phyloP scores from a whole-genome alignment of 1,140 invertebrate genomes.

The Danaus plexippus region DNA sequence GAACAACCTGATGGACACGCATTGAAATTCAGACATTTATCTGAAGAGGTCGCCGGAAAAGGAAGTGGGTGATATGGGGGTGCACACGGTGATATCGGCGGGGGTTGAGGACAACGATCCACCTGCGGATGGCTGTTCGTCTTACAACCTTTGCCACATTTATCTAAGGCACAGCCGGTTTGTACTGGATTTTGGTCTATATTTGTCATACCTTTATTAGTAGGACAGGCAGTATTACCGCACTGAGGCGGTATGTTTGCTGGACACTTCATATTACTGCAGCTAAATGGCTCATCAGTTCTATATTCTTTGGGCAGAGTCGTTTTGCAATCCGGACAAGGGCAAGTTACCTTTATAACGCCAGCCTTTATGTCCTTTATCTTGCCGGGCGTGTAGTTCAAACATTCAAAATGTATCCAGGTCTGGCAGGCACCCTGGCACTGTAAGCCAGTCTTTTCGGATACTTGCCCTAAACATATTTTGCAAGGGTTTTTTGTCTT shows the following conservation, averaged over 20 bases:
- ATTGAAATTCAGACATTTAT: constrained; percentile 8
- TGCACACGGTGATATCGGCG: constrained; percentile 8
- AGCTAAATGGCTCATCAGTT: constrained; percentile 35
- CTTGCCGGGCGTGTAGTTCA: constrained; percentile 48
- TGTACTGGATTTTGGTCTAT: constrained; percentile 7
- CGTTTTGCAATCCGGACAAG: constrained; percentile 49
- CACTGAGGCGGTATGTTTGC: constrained; percentile 39
- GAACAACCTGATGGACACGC: constrained; percentile 23
- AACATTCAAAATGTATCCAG: constrained; percentile 47
- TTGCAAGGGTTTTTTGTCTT: constrained; percentile 53
- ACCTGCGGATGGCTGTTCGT: constrained; percentile 25
- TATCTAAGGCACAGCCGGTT: constrained; percentile 22
- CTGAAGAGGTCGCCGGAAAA: constrained; percentile 5
- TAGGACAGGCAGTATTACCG: constrained; percentile 28
- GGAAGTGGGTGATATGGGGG: constrained; percentile 5
- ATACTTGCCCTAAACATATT: constrained; percentile 43
- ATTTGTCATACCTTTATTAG: constrained; percentile 18
- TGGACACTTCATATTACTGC: constrained; percentile 40
- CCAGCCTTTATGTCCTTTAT: constrained; percentile 51
- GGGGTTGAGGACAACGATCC: constrained; percentile 6
- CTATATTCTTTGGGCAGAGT: constrained; percentile 33
- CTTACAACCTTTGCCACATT: constrained; percentile 39
- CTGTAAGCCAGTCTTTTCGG: constrained; percentile 42
- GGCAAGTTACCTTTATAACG: constrained; percentile 42
- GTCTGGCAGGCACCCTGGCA: constrained; percentile 46